Evolutionary conservation across 2,113 vertebrate genomes (phyloP).

Genomic region (Centropus bengalensis): DNA sequence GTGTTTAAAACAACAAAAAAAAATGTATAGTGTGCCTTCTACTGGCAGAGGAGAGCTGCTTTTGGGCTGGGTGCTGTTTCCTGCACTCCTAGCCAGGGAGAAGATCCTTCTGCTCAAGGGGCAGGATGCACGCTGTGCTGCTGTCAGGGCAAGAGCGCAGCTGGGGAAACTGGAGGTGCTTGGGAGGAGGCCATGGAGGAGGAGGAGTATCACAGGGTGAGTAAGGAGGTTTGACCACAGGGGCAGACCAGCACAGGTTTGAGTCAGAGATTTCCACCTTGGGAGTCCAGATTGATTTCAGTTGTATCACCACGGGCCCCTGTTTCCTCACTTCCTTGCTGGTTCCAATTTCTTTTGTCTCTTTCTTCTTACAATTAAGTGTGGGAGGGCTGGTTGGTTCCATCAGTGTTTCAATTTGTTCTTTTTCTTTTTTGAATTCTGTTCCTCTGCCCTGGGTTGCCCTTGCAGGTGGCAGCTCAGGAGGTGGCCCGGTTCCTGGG

Average conservation of each 20-base stretch:
- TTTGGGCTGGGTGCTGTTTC: background rate
- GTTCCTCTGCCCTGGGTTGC: background rate
- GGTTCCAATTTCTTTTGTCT: fast-evolving
- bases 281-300: background rate
- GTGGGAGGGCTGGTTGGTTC: background rate
- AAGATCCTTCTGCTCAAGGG: background rate
- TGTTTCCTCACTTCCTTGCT: background rate
- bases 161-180: too few species aligned
- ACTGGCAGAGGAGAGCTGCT: background rate
- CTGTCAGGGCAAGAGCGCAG: background rate
- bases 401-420: background rate
- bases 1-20: background rate
- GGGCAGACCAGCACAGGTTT: background rate
- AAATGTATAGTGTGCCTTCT: background rate
- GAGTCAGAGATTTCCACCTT: background rate
- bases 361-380: background rate
- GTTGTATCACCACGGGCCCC: fast-evolving
- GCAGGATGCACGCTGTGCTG: fast-evolving
- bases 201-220: fast-evolving
- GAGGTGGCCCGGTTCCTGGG: background rate
- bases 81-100: fast-evolving
- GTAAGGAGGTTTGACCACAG: background rate
- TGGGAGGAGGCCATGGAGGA: too few species aligned
- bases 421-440: background rate
- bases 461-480: conserved; percentile 16